These are phyloP conservation scores for Misgurnus mizolepis DNA, from an alignment of 2,113 vertebrate species.

Conservation along the genomic window DNA sequence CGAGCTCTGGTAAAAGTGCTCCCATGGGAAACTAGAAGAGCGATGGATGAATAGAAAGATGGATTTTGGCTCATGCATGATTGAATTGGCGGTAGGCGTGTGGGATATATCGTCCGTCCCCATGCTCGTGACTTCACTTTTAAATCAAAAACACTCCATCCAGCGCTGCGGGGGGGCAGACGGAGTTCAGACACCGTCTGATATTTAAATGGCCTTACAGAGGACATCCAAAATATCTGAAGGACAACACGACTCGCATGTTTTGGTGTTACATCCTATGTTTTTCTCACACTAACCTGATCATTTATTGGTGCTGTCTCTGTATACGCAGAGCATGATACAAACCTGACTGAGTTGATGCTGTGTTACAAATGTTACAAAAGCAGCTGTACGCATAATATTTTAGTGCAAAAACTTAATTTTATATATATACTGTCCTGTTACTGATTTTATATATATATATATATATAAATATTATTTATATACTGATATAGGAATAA, in stretches of 20 bases:
- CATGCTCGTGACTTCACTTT: slow-evolving; percentile 2
- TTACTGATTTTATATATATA: too few species aligned
- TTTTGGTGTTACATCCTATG: neutral
- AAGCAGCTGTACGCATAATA: too few species aligned
- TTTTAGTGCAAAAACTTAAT: too few species aligned
- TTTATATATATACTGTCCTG: too few species aligned
- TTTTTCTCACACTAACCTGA: neutral
- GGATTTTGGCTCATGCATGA: slow-evolving; percentile 23
- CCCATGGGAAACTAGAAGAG: slow-evolving; percentile 10
- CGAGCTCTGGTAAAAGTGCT: neutral
- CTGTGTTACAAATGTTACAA: slow-evolving; percentile 31
- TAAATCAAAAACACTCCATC: neutral
- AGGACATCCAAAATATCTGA: slow-evolving; percentile 1
- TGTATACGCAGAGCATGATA: neutral
- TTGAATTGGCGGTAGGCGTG: slow-evolving; percentile 4
- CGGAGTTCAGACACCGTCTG: slow-evolving; percentile 3
- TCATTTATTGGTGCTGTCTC: neutral
- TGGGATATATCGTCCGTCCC: slow-evolving; percentile 27
- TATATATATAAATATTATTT: too few species aligned
- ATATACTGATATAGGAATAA: too few species aligned
- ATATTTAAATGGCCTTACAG: neutral
- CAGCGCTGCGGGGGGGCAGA: slow-evolving; percentile 2
- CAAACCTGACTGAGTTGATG: slow-evolving; percentile 35
- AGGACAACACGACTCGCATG: neutral
- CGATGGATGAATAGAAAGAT: slow-evolving; percentile 1